Evolutionary conservation across 2,113 vertebrate genomes (phyloP), one percentile per base, ranked within the genome.

Genomic region (Nymphicus hollandicus): DNA sequence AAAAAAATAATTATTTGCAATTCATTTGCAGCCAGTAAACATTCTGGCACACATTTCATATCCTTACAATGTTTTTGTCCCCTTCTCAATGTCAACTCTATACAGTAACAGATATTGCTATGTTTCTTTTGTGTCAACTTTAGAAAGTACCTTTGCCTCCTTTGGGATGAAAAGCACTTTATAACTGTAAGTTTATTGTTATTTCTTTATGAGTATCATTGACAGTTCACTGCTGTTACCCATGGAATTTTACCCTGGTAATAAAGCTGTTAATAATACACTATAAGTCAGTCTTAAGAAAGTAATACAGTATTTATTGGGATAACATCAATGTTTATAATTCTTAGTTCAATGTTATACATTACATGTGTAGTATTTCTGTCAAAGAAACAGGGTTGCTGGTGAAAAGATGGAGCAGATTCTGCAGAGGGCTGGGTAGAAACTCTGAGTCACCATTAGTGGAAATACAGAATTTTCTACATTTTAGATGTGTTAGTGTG

Each of bases 201-300:
- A 84, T 95, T 94, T 74, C 88, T 91, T 93, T 56, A 56, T 74
- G 39, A 91, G 46, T 90, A 91, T 93, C 65, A 86, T 86, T 91
- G 93, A 94, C 80, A 95, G 56, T 86, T 93, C 93, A 89, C 88
- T 88, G 82, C 86, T 96, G 77, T 93, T 88, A 69, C 72, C 60
- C 80, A 49, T 93, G 80, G 88, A 96, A 95, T 41, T 86, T 78
- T 91, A 76, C 80, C 77, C 68, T 90, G 27, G 47, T 79, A 94
- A 72, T 94, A 97, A 97, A 93, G 20, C n/a, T 90, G 64, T 68
- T 96, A 90, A 60, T 86, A 94, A 74, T 73, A 74, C 8, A n/a
- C 35, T 24, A 68, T 86, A 79, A 81, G 80, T 94, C 88, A 94
- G 20, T 80, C 72, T 94, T 81, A 78, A 77, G 58, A 93, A 89